Evolutionary conservation across 53 echinoderm and acorn worm genomes (phyloP).

Genomic region (Holothuria scabra): DNA sequence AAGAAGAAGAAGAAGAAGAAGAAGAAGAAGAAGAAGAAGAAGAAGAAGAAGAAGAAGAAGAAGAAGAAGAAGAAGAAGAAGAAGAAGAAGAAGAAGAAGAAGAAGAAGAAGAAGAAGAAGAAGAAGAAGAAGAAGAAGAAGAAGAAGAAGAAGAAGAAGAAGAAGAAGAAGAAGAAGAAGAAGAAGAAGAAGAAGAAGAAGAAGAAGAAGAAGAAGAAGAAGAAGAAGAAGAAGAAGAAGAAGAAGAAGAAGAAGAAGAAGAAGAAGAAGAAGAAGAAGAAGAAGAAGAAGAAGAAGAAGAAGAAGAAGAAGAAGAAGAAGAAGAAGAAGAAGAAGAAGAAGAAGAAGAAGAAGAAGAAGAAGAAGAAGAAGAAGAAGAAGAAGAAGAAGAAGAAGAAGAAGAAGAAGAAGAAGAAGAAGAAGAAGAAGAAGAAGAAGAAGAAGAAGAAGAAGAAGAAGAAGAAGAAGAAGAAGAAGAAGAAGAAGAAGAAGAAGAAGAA

Average conservation of each 20-base stretch:
- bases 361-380: neutral
- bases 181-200: neutral
- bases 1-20: no score
- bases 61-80: no score
- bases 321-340: neutral
- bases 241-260: neutral
- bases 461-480: neutral
- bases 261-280: neutral
- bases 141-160: neutral
- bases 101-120: no score
- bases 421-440: neutral
- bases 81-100: conserved; percentile 24
- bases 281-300: neutral
- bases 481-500: neutral
- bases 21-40: no score
- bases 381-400: neutral
- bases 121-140: neutral
- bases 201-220: conserved; percentile 20
- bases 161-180: neutral
- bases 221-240: neutral
- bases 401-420: neutral
- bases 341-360: neutral
- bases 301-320: neutral
- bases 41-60: no score
- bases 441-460: neutral